A percentile compares a stretch with the other conserved stretches of the same genome.
These are phyloP conservation scores for Polyommatus iphigenia DNA, from an alignment of 2,888 invertebrate species.

Conservation along the genomic window DNA sequence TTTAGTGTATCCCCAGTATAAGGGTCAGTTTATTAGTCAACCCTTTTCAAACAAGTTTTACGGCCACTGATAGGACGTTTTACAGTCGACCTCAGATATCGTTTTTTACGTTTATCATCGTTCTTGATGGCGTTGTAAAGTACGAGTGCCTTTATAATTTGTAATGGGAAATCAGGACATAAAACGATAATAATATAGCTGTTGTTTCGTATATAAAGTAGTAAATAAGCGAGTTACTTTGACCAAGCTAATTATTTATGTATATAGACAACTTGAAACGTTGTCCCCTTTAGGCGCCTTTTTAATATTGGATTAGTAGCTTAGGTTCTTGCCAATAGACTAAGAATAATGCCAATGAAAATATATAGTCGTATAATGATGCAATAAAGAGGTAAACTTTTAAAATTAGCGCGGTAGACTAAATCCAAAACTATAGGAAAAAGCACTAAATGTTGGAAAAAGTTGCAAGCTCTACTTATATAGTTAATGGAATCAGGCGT, in stretches of 20 bases:
- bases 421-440: too few species aligned
- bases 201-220: background rate
- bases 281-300: too few species aligned
- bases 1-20: background rate
- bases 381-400: too few species aligned
- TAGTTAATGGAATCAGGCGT: too few species aligned
- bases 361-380: too few species aligned
- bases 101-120: conserved; percentile 14
- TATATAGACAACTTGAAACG: too few species aligned
- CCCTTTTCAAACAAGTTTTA: conserved; percentile 22
- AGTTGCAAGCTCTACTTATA: too few species aligned
- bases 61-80: conserved; percentile 2
- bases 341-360: too few species aligned
- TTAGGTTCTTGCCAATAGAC: too few species aligned
- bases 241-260: background rate
- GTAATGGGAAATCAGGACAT: conserved; percentile 1
- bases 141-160: conserved; percentile 5
- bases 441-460: too few species aligned
- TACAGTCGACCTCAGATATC: conserved; percentile 4
- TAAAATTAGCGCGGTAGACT: too few species aligned
- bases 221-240: background rate
- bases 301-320: too few species aligned
- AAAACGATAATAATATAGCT: background rate
- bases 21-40: conserved; percentile 18
- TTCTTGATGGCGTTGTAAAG: conserved; percentile 3